Evolutionary conservation across 2,888 invertebrate species (phyloP), one percentile per base, ranked within the genome.

Genomic region (Stenodera caucasica): DNA sequence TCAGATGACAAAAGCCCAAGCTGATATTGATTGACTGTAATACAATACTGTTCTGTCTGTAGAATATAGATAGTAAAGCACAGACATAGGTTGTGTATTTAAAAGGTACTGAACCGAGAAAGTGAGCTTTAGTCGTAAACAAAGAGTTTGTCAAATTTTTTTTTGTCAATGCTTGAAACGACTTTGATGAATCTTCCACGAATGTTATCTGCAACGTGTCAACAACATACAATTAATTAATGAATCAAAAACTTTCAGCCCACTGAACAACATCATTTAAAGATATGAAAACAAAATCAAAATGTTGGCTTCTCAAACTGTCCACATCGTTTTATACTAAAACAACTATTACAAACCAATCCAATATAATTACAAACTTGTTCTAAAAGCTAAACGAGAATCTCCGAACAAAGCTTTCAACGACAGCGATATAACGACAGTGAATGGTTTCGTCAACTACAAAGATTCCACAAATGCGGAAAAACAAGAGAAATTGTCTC

Each of bases 81-180:
- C 53, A 57, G 66, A 68, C 67, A 65, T 68, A 67, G 66, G 68
- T 66, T 63, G 64, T 59, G 65, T 61, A 62, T 64, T 68, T 70
- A 70, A 67, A 70, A 69, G 66, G 66, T 65, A 69, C 67, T 66
- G 62, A 67, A 68, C 64, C 69, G 63, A 60, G 54, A 57, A 67
- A 62, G 63, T 60, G 64, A 61, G 65, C 67, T 68, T 67, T 58
- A 21, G 65, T 67, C 64, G 66, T 69, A 68, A 70, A 69, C 70
- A 67, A 67, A 67, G 67, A 67, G 61, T 58, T 63, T 60, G 53
- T 59, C 59, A 59, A 55, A 33, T 23, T 30, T 54, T 64, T 67
- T 67, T 64, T 62, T 53, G 18, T 30, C 35, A 23, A 55, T 37
- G 33, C 55, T 30, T 54, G 29, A 14, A 18, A 49, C 14, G 63